Conservation (phyloP, 2,888 invertebrate genomes). For the Sericinus montela region DNA sequence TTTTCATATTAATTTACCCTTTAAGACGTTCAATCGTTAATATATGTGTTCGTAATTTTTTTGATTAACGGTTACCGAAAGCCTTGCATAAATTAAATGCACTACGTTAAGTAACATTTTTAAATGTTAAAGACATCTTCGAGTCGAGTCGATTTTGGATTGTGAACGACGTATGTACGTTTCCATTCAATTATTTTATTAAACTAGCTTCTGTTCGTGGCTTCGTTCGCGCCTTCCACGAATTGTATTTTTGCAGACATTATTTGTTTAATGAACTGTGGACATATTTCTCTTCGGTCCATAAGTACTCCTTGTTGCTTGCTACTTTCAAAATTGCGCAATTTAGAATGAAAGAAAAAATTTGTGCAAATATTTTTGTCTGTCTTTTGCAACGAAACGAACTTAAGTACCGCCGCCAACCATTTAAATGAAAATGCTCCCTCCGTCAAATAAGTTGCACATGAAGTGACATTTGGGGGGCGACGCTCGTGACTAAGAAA, state of each 20-base stretch:
- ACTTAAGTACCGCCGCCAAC: neutral
- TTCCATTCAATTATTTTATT: too few species aligned
- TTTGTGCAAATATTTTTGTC: too few species aligned
- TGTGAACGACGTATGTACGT: neutral
- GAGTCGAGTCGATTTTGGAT: constrained; percentile 7
- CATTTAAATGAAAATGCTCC: constrained; percentile 1
- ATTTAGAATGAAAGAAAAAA: too few species aligned
- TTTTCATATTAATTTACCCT: constrained; percentile 16
- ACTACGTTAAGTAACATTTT: constrained; percentile 2
- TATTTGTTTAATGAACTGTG: too few species aligned
- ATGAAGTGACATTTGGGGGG: constrained; percentile 59
- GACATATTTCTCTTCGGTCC: too few species aligned
- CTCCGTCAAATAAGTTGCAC: constrained; percentile 24
- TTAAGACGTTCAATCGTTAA: constrained; percentile 7
- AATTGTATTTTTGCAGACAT: too few species aligned
- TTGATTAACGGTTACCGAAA: constrained; percentile 14
- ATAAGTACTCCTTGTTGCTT: too few species aligned
- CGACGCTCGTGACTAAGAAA: constrained; percentile 66
- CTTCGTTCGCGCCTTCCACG: too few species aligned
- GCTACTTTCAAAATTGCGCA: too few species aligned
- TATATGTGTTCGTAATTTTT: constrained; percentile 8
- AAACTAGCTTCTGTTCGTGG: too few species aligned
- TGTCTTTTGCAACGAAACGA: neutral
- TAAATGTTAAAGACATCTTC: constrained; percentile 8
- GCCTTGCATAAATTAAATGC: constrained; percentile 14